phyloP scores from a whole-genome alignment of 2,113 vertebrate genomes.

The Psophia crepitans region DNA sequence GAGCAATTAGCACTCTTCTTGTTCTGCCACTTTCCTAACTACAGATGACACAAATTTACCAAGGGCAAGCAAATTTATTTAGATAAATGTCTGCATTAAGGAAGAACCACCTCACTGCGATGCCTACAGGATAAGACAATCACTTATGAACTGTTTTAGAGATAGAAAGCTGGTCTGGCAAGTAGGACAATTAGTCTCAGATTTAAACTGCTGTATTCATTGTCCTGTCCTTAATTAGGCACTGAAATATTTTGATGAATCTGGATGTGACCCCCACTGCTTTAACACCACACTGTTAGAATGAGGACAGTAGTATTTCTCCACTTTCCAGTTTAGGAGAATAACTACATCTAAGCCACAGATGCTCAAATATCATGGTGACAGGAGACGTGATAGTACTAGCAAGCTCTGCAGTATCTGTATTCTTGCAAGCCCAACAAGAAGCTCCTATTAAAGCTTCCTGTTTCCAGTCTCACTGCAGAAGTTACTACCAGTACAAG shows the following conservation, averaged over 20 bases:
- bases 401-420: not conserved
- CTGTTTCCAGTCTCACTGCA: not conserved
- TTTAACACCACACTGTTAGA: not conserved
- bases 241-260: not conserved
- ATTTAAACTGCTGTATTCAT: not conserved
- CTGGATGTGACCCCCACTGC: accelerated
- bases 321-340: not conserved
- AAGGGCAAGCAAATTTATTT: not conserved
- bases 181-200: not conserved
- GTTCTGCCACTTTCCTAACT: not conserved
- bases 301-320: not conserved
- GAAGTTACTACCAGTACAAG: not conserved
- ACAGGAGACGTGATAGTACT: not conserved
- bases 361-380: not conserved
- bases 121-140: not conserved
- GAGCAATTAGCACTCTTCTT: not conserved
- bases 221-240: not conserved
- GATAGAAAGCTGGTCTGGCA: not conserved
- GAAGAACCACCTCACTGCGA: not conserved
- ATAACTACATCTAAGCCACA: not conserved
- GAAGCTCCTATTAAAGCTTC: not conserved
- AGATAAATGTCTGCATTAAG: not conserved
- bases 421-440: not conserved
- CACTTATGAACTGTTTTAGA: not conserved
- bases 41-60: not conserved